A percentile compares a stretch with the other conserved stretches of the same genome.
These are phyloP conservation scores for Agonopterix heracliana DNA, from an alignment of 2,888 invertebrate genomes.

Conservation along the genomic window DNA sequence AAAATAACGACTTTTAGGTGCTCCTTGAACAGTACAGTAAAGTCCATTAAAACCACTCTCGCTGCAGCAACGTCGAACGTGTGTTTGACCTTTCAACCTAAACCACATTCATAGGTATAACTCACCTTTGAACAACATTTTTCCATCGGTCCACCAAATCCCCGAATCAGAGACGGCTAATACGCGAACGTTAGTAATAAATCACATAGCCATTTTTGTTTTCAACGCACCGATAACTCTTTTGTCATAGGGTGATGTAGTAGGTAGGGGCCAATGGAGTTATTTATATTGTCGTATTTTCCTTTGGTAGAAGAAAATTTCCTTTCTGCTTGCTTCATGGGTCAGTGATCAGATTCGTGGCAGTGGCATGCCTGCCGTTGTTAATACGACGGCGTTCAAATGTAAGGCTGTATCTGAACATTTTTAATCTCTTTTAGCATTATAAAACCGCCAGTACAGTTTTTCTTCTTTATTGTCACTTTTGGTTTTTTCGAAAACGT, in stretches of 20 bases:
- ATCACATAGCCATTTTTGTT: constrained; percentile 75
- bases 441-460: neutral
- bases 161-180: constrained; percentile 51
- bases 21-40: too few species aligned
- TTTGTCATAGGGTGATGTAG: constrained; percentile 76
- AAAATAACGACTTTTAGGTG: too few species aligned
- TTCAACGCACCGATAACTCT: constrained; percentile 77
- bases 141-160: constrained; percentile 20
- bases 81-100: neutral
- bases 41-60: too few species aligned
- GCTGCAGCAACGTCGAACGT: too few species aligned
- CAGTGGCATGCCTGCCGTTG: constrained; percentile 37
- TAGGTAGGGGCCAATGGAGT: constrained; percentile 53
- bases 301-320: constrained; percentile 71
- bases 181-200: constrained; percentile 53
- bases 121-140: constrained; percentile 5
- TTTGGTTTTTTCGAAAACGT: too few species aligned
- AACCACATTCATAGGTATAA: neutral
- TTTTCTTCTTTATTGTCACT: too few species aligned
- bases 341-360: constrained; percentile 70
- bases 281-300: constrained; percentile 75
- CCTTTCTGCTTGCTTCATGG: constrained; percentile 75
- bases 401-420: constrained; percentile 29
- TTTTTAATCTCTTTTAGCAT: neutral
- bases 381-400: constrained; percentile 13